Conservation (phyloP, 1,140 invertebrate genomes). For the Dendrolimus kikuchii region DNA sequence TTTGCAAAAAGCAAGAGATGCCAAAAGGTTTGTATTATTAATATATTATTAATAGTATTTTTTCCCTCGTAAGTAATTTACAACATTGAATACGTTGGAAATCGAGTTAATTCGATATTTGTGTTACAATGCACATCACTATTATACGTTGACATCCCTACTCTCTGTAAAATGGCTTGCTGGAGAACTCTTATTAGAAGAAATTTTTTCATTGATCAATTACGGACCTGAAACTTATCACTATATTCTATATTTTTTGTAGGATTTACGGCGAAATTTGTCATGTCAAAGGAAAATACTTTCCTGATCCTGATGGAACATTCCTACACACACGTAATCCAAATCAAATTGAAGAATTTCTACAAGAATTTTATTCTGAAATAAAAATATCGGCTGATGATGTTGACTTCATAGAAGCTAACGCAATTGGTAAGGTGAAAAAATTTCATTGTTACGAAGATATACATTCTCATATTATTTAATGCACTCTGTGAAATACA, state of each 20-base stretch:
- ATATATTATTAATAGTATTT: not conserved
- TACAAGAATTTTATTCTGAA: slow-evolving; percentile 76
- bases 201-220: not conserved
- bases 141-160: no score
- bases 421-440: slow-evolving; percentile 72
- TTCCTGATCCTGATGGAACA: not conserved
- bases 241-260: slow-evolving; percentile 2
- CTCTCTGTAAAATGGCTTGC: no score
- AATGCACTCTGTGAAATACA: no score
- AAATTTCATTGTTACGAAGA: not conserved
- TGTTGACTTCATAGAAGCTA: slow-evolving; percentile 81
- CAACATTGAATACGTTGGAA: no score
- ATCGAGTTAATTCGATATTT: no score
- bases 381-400: slow-evolving; percentile 73
- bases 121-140: no score
- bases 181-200: not conserved
- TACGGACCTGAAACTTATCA: not conserved
- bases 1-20: slow-evolving; percentile 82
- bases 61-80: no score
- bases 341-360: slow-evolving; percentile 70
- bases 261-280: slow-evolving; percentile 77
- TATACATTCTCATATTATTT: not conserved
- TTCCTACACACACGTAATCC: slow-evolving; percentile 44
- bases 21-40: slow-evolving; percentile 80
- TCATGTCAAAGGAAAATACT: slow-evolving; percentile 71